Conservation (phyloP, 2,888 invertebrate species). For the Pollenia griseotomentosa region DNA sequence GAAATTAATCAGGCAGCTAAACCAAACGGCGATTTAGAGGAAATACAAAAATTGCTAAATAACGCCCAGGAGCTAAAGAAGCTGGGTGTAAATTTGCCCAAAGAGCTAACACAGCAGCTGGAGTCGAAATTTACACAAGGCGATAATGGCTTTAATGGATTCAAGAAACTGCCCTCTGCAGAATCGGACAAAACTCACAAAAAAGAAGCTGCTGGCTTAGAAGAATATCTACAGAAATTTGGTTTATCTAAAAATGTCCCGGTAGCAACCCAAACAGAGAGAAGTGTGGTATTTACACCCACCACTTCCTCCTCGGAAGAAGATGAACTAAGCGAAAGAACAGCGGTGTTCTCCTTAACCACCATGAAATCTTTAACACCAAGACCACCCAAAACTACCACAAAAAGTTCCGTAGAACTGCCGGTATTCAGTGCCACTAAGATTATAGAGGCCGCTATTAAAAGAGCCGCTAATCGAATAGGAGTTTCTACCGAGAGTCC, state of each 20-base stretch:
- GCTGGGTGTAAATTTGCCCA: slow-evolving; percentile 79
- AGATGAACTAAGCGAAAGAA: slow-evolving; percentile 66
- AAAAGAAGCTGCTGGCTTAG: slow-evolving; percentile 30
- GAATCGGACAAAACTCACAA: neutral
- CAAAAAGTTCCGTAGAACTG: slow-evolving; percentile 79
- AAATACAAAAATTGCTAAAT: slow-evolving; percentile 84
- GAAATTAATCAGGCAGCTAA: slow-evolving; percentile 19
- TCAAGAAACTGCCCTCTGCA: slow-evolving; percentile 20
- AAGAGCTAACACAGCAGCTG: slow-evolving; percentile 78
- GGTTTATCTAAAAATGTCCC: slow-evolving; percentile 11
- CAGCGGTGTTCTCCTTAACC: slow-evolving; percentile 81
- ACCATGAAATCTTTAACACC: slow-evolving; percentile 78
- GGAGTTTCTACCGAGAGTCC: slow-evolving; percentile 78
- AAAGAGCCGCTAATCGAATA: slow-evolving; percentile 80
- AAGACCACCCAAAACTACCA: slow-evolving; percentile 76
- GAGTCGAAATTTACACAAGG: slow-evolving; percentile 76
- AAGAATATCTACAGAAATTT: slow-evolving; percentile 63
- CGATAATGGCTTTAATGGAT: neutral
- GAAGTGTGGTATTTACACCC: slow-evolving; percentile 21
- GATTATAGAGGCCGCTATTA: slow-evolving; percentile 81
- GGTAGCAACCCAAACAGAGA: slow-evolving; percentile 4
- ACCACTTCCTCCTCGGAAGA: slow-evolving; percentile 54
- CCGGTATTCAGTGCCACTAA: slow-evolving; percentile 82
- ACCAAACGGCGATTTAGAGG: slow-evolving; percentile 84
- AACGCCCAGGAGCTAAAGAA: slow-evolving; percentile 83